A percentile compares a stretch with the other conserved stretches of the same genome.
Conservation (phyloP, 2,797 vertebrate genomes). For the Triplophysa yarkandensis region DNA sequence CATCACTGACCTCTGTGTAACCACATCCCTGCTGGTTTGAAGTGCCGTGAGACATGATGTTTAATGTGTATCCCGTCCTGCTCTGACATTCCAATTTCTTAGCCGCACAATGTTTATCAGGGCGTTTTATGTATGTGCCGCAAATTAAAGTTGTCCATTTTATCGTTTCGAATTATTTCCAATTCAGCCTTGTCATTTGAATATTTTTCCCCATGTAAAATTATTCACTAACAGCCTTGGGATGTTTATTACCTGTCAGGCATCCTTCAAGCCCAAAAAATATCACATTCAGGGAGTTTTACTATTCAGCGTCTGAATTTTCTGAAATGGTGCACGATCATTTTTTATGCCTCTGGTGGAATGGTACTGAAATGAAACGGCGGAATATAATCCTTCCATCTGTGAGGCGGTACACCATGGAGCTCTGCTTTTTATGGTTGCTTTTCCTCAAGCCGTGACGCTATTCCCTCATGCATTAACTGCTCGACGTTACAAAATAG, state of each 20-base stretch:
- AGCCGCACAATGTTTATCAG: constrained; percentile 53
- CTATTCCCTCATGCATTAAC: constrained; percentile 72
- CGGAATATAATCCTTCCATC: constrained; percentile 27
- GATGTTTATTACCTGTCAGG: constrained; percentile 40
- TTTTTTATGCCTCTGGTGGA: constrained; percentile 30
- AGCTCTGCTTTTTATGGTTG: not conserved
- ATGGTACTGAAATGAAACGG: constrained; percentile 10
- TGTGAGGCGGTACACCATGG: constrained; percentile 5
- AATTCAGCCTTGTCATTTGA: constrained; percentile 34
- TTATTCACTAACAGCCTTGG: constrained; percentile 28
- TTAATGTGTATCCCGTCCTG: constrained; percentile 60
- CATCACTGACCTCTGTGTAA: constrained; percentile 60
- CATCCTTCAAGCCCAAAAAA: constrained; percentile 32
- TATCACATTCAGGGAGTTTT: constrained; percentile 1
- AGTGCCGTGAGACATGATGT: constrained; percentile 60
- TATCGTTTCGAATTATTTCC: constrained; percentile 3
- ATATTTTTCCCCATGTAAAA: constrained; percentile 1
- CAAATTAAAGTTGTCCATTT: constrained; percentile 46
- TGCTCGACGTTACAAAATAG: constrained; percentile 72
- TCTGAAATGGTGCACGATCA: not conserved
- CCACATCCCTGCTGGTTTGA: constrained; percentile 59
- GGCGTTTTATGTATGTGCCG: constrained; percentile 39
- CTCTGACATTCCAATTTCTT: constrained; percentile 59
- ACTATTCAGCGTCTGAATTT: not conserved
- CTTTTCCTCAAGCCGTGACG: not conserved